Conservation (phyloP, 2,888 invertebrate species). For the Leucoptera coffeella region DNA sequence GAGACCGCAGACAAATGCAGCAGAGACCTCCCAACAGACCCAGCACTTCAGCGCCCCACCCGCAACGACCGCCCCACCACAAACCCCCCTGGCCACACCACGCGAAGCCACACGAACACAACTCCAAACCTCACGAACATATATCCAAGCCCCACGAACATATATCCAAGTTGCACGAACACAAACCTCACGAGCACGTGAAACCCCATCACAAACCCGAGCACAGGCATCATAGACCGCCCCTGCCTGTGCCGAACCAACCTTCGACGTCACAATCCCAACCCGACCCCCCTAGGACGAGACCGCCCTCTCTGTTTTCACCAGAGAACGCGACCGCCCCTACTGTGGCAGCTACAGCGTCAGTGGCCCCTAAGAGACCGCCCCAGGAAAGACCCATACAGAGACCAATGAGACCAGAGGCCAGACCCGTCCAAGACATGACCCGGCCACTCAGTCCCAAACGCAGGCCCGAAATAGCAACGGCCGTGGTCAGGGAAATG, state of each 20-base stretch:
- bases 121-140: constrained; percentile 12
- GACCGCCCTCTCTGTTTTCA: constrained; percentile 59
- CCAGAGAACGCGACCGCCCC: constrained; percentile 56
- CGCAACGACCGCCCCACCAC: constrained; percentile 21
- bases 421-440: constrained; percentile 9
- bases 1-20: constrained; percentile 16
- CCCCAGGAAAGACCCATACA: constrained; percentile 13
- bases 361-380: neutral
- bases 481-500: constrained; percentile 28
- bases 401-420: constrained; percentile 12
- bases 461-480: constrained; percentile 26
- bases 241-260: constrained; percentile 15
- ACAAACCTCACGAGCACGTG: constrained; percentile 21
- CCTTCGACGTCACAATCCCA: constrained; percentile 13
- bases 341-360: constrained; percentile 23
- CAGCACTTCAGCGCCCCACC: constrained; percentile 19
- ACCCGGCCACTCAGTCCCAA: constrained; percentile 19
- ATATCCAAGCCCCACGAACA: constrained; percentile 13
- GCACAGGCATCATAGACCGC: constrained; percentile 12
- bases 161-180: too few relatives aligned
- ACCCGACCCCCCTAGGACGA: too few relatives aligned
- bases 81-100: constrained; percentile 4
- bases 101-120: constrained; percentile 11
- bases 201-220: constrained; percentile 22
- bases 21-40: constrained; percentile 8